These are phyloP conservation scores for Silurus meridionalis DNA, from an alignment of 2,113 vertebrate species.

Conservation along the genomic window DNA sequence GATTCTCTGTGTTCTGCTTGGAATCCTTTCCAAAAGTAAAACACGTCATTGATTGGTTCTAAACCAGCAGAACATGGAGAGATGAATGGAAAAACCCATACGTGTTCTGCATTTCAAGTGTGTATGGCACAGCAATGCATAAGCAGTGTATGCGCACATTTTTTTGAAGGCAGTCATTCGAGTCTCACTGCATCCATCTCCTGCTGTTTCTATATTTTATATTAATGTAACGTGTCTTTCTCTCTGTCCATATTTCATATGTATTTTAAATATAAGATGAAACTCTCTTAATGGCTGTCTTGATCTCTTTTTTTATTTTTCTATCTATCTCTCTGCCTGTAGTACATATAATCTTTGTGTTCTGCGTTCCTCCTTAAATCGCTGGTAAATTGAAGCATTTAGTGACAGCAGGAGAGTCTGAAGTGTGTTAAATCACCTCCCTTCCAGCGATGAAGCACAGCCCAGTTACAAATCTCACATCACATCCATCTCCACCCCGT, in stretches of 20 bases:
- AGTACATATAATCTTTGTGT: background rate
- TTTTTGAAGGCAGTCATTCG: background rate
- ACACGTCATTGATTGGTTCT: background rate
- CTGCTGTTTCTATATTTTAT: background rate
- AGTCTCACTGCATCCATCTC: background rate
- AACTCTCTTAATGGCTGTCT: background rate
- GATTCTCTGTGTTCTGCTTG: background rate
- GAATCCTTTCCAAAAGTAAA: background rate
- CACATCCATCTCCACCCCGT: constrained; percentile 29
- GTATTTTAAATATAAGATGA: background rate
- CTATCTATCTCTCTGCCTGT: background rate
- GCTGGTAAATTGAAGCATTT: background rate
- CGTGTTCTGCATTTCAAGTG: too few species aligned
- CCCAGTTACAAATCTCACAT: constrained; percentile 21
- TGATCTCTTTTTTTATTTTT: background rate
- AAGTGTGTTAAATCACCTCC: constrained; percentile 32
- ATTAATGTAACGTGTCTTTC: background rate
- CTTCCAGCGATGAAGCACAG: background rate
- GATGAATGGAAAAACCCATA: background rate
- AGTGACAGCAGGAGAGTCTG: background rate
- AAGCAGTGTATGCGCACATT: background rate
- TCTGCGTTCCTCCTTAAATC: background rate
- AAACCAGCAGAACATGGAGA: background rate
- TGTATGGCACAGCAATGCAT: background rate
- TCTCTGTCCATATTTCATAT: background rate